Evolutionary conservation across 1,140 invertebrate species (phyloP), one percentile per base, ranked within the genome.

Genomic region (Hycleus phaleratus): DNA sequence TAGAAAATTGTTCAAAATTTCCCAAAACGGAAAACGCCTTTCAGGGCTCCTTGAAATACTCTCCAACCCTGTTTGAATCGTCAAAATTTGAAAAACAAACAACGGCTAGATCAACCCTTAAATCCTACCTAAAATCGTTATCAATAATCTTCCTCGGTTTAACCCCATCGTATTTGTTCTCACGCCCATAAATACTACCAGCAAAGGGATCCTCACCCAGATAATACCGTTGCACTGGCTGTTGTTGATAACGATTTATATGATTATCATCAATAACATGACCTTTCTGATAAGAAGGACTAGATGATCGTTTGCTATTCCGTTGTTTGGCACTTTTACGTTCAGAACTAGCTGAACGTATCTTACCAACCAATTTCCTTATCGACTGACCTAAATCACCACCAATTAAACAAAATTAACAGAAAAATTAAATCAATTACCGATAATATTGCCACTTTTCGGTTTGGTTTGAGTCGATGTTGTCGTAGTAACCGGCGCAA

Each of bases 181-280:
- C 87, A 56, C 85, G 79, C 38, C 86, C 86, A 69, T 88, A 89
- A 64, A 89, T 86, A 68, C 84, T 87, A 53, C 86, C 86, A 26
- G 81, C 84, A 70, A 88, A 90, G 3, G 88, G 87, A 77, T 90
- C 87, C 74, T 91, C 87, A 8, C 88, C 88, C 39, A 90, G 77
- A 69, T 91, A 90, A 73, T 89, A 91, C 53, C 85, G 81, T 66
- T 88, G 85, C 43, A 83, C 73, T 0, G 85, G 84, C 58, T 74
- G 76, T 38, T 69, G 68, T 65, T 69, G 69, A 18, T 56, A 42
- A 44, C n/a, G 18, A 26, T 45, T 49, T 25, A 45, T 59, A 60
- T 49, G 50, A 59, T 67, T 69, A 44, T 74, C 76, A 60, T 83
- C 81, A 12, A 83, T 82, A 8, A 82, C 76, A 67, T 84, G 83